Conservation (phyloP, 2,113 vertebrate species). For the Gnathonemus longibarbis region DNA sequence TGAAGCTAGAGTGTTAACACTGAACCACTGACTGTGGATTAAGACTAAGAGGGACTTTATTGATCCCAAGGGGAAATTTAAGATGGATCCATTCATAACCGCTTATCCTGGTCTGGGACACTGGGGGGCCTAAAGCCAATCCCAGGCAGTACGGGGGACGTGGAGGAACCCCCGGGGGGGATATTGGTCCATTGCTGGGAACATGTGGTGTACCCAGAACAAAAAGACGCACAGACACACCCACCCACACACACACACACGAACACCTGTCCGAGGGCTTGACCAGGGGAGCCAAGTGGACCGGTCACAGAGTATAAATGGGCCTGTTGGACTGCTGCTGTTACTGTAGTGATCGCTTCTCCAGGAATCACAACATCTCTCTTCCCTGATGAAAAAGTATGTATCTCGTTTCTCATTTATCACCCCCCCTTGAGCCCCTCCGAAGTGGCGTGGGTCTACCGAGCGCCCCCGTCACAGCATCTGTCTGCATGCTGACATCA, state of each 20-base stretch:
- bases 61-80: background rate
- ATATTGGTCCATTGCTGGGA: background rate
- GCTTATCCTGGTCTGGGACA: background rate
- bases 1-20: background rate
- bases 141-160: background rate
- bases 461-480: background rate
- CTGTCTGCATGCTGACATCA: conserved; percentile 22
- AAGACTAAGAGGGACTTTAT: background rate
- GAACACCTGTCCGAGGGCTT: background rate
- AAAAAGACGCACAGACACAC: background rate
- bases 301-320: background rate
- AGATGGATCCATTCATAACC: background rate
- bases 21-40: background rate
- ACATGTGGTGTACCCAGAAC: background rate
- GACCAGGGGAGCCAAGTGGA: background rate
- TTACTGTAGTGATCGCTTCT: background rate
- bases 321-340: background rate
- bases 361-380: background rate
- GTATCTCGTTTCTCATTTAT: background rate
- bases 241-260: background rate
- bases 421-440: background rate
- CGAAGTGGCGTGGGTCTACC: background rate
- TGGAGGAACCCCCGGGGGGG: background rate
- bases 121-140: background rate
- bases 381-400: background rate